Evolutionary conservation across 1,140 invertebrate genomes (phyloP).

Genomic region (Drosophila watanabei): DNA sequence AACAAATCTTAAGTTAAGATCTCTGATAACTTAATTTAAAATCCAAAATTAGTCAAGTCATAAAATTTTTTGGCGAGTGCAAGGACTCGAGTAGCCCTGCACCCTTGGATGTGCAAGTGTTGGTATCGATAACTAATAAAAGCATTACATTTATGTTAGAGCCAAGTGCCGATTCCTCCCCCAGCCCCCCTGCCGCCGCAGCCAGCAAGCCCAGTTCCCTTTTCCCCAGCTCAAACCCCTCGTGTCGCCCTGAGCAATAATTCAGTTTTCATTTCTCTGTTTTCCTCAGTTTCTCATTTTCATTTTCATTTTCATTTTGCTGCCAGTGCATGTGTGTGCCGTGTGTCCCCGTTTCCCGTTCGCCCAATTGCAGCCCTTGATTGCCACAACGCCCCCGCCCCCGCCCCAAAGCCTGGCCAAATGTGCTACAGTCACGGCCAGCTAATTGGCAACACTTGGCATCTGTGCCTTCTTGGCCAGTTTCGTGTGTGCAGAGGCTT

Average conservation of each 20-base stretch:
- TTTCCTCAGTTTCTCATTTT: slow-evolving; percentile 58
- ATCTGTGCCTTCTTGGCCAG: slow-evolving; percentile 18
- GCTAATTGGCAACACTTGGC: slow-evolving; percentile 71
- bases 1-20: not conserved
- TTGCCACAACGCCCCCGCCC: not conserved
- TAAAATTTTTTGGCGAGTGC: slow-evolving; percentile 7
- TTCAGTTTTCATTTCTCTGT: slow-evolving; percentile 73
- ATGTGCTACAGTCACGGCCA: slow-evolving; percentile 54
- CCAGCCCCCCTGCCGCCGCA: not conserved
- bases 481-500: not conserved
- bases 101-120: slow-evolving; percentile 32
- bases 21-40: too few species aligned
- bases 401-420: not conserved
- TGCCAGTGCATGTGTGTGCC: slow-evolving; percentile 48
- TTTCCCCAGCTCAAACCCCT: slow-evolving; percentile 11
- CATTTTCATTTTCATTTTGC: slow-evolving; percentile 59
- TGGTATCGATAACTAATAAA: slow-evolving; percentile 80
- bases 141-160: slow-evolving; percentile 78
- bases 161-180: slow-evolving; percentile 18
- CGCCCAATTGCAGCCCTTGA: not conserved
- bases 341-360: not conserved
- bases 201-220: slow-evolving; percentile 3
- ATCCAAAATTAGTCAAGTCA: too few species aligned
- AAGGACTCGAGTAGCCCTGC: not conserved
- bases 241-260: slow-evolving; percentile 63